phyloP scores from a whole-genome alignment of 2,888 invertebrate genomes.

The Amphipyra tragopoginis region DNA sequence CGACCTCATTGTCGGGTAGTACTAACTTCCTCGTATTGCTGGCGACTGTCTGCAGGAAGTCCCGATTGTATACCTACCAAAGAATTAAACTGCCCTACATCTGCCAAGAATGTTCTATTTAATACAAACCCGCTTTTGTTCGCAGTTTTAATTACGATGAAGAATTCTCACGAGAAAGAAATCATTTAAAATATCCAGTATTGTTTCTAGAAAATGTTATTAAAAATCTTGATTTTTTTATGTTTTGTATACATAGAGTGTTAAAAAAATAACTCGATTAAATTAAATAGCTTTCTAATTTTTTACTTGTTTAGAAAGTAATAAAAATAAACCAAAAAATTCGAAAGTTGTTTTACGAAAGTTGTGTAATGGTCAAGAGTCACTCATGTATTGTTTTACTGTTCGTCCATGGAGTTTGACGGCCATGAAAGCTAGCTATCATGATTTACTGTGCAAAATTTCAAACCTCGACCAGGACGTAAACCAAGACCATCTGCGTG shows the following conservation, averaged over 20 bases:
- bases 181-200: neutral
- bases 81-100: constrained; percentile 36
- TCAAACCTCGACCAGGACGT: too few relatives aligned
- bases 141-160: constrained; percentile 34
- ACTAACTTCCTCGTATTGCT: constrained; percentile 80
- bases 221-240: neutral
- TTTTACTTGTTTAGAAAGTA: too few relatives aligned
- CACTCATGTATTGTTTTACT: too few relatives aligned
- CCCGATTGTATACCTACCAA: constrained; percentile 76
- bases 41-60: constrained; percentile 84
- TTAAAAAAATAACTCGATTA: too few relatives aligned
- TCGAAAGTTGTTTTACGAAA: too few relatives aligned
- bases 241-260: too few relatives aligned
- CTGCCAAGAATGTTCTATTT: constrained; percentile 28
- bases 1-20: constrained; percentile 83
- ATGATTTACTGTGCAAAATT: too few relatives aligned
- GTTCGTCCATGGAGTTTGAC: too few relatives aligned
- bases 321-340: too few relatives aligned
- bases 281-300: too few relatives aligned
- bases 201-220: neutral
- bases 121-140: constrained; percentile 44
- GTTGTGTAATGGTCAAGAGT: too few relatives aligned
- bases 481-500: neutral
- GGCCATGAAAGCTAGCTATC: too few relatives aligned
- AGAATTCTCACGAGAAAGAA: constrained; percentile 8